Evolutionary conservation across 2,888 invertebrate species (phyloP), one percentile per base, ranked within the genome.

Genomic region (Cerastis leucographa): DNA sequence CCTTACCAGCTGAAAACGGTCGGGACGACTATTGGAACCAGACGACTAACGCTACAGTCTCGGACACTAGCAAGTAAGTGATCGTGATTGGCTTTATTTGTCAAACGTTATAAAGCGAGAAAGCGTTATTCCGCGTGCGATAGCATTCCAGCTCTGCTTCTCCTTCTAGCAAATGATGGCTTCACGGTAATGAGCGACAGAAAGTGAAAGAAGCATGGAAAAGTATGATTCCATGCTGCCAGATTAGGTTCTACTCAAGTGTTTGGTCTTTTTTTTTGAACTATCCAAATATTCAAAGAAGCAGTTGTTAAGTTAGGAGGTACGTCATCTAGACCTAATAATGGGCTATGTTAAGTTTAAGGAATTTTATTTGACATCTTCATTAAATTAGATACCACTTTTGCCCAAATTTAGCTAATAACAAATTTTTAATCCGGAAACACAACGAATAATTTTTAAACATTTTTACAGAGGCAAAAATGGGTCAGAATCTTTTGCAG

Each of bases 21-120:
- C 7, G 25, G 12, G 12, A 0, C 56, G 25, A 14, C 56, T 17
- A 56, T 54, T 54, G 5, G 11, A n/a, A 49, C 1, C 11, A 4
- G 22, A 0, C 35, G 35, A 35, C 35, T 35, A 35, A 35, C n/a
- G 12, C 1, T 54, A 4, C 5, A 0, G n/a, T n/a, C 12, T 0
- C n/a, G n/a, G 9, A 12, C 12, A n/a, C n/a, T n/a, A n/a, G 12
- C 56, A 25, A 1, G 74, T 74, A 76, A 74, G 76, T 74, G 17
- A 40, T 46, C 35, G 1, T 40, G 12, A 40, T 46, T 0, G 19
- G 17, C 1, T 71, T 35, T 71, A 12, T 46, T 46, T 46, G 46
- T 71, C n/a, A 71, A 51, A 12, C n/a, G 1, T 8, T 35, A 17
- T n/a, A n/a, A n/a, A 51, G 19, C 35, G 6, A n/a, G 19, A 25